Evolutionary conservation across 2,113 vertebrate genomes (phyloP).

Genomic region (Otocyon megalotis): DNA sequence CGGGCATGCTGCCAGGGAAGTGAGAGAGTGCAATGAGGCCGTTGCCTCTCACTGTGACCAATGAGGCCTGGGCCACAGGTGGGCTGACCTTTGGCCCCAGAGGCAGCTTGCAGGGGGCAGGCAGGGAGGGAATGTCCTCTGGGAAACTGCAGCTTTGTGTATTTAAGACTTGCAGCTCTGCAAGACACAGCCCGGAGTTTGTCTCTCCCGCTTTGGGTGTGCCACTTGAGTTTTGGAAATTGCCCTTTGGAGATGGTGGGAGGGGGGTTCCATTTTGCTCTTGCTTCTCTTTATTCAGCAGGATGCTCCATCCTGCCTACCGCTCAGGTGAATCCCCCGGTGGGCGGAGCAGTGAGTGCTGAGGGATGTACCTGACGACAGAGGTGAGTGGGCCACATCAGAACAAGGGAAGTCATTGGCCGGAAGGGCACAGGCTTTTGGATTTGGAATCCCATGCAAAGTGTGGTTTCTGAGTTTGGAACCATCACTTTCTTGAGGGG

Average conservation of each 20-base stretch:
- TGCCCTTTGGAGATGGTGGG: not conserved
- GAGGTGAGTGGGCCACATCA: accelerated
- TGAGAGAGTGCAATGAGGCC: accelerated
- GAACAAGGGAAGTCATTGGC: not conserved
- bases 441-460: not conserved
- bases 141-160: not conserved
- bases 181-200: accelerated
- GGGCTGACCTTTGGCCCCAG: not conserved
- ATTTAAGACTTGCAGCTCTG: not conserved
- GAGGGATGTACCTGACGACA: not conserved
- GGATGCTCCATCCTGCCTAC: not conserved
- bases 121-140: not conserved
- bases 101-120: not conserved
- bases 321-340: not conserved
- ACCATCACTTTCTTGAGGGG: not conserved
- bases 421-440: not conserved
- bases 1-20: accelerated
- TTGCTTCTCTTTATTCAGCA: not conserved
- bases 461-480: conserved; percentile 36
- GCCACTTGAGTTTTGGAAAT: not conserved
- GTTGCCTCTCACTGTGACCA: not conserved
- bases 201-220: not conserved
- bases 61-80: not conserved
- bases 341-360: accelerated
- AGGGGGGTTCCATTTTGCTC: not conserved